phyloP scores from a whole-genome alignment of 1,140 invertebrate species.

The Solen grandis region DNA sequence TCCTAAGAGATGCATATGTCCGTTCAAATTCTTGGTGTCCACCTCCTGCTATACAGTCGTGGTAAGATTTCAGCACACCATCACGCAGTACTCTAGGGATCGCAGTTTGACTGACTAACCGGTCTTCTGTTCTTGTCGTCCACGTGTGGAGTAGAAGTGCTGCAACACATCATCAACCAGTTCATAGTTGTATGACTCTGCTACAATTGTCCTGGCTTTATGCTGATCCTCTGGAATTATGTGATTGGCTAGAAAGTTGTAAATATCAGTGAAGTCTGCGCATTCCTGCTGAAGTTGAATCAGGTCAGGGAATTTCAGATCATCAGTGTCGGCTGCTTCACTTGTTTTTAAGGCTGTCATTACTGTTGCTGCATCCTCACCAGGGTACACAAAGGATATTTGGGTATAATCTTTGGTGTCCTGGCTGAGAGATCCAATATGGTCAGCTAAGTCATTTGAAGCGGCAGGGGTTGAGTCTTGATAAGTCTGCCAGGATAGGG shows the following conservation, averaged over 20 bases:
- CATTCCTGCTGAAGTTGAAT: not conserved
- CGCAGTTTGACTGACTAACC: conserved; percentile 23
- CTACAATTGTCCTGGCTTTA: conserved; percentile 13
- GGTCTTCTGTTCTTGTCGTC: conserved; percentile 2
- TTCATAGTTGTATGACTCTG: conserved; percentile 17
- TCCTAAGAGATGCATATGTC: conserved; percentile 32
- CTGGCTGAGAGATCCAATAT: too few relatives aligned
- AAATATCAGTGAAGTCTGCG: not conserved
- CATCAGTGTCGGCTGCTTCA: not conserved
- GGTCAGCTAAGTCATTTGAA: not conserved
- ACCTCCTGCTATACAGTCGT: not conserved
- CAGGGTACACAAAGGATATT: too few relatives aligned
- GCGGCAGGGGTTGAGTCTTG: too few relatives aligned
- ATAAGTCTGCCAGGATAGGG: conserved; percentile 11
- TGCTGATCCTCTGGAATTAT: not conserved
- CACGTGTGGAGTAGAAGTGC: conserved; percentile 15
- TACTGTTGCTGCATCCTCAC: not conserved
- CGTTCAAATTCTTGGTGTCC: conserved; percentile 29
- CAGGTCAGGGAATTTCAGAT: not conserved
- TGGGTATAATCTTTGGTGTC: too few relatives aligned
- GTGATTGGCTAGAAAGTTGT: not conserved
- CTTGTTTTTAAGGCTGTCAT: not conserved
- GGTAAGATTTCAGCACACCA: conserved; percentile 16
- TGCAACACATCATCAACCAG: conserved; percentile 22
- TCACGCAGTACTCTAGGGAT: conserved; percentile 12